A percentile compares a stretch with the other conserved stretches of the same genome.
phyloP scores from a whole-genome alignment of 1,140 invertebrate species.

The Diprion similis region DNA sequence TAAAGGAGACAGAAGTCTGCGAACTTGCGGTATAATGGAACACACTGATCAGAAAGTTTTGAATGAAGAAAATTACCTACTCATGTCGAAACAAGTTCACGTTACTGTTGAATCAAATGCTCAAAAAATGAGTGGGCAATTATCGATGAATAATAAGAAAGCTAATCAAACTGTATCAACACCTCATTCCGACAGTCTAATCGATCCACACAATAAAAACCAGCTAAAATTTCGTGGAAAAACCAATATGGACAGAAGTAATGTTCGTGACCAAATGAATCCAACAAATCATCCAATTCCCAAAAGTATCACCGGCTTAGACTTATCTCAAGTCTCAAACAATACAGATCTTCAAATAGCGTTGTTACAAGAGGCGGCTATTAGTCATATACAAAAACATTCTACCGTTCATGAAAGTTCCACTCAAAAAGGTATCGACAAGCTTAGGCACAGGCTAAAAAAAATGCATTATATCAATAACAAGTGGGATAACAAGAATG shows the following conservation, averaged over 20 bases:
- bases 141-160: constrained; percentile 27
- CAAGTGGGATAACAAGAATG: neutral
- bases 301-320: too few relatives aligned
- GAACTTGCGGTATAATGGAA: constrained; percentile 78
- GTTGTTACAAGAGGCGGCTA: neutral
- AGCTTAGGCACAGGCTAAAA: neutral
- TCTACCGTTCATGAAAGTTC: neutral
- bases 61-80: constrained; percentile 52
- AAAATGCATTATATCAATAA: neutral
- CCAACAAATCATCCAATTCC: too few relatives aligned
- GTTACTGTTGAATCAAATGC: constrained; percentile 72
- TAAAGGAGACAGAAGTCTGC: constrained; percentile 76
- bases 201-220: too few relatives aligned
- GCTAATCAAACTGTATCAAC: too few relatives aligned
- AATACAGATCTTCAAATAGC: neutral
- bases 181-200: too few relatives aligned
- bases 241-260: too few relatives aligned
- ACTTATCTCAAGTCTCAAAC: too few relatives aligned
- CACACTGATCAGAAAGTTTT: constrained; percentile 70
- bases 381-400: neutral
- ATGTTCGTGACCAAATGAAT: too few relatives aligned
- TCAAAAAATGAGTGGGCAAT: constrained; percentile 42
- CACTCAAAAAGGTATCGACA: neutral
- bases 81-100: constrained; percentile 70
- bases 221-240: too few relatives aligned